Evolutionary conservation across 1,140 invertebrate genomes (phyloP).

Genomic region (Bombus waltoni): DNA sequence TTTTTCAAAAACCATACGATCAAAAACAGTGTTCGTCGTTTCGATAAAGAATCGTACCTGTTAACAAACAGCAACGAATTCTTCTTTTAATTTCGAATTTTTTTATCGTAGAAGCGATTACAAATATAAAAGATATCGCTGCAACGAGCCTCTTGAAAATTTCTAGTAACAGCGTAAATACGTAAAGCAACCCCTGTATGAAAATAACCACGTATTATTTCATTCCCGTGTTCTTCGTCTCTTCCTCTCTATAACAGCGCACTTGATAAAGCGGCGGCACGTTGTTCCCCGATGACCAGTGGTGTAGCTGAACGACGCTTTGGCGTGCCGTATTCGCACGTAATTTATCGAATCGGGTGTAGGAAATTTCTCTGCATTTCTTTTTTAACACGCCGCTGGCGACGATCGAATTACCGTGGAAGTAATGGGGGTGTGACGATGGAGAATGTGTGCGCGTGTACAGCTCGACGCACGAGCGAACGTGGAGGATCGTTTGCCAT

Average conservation of each 20-base stretch:
- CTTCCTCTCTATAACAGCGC: background rate
- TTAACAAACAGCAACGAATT: no score
- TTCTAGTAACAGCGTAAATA: no score
- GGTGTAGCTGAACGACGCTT: background rate
- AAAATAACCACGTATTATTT: background rate
- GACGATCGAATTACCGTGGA: slow-evolving; percentile 69
- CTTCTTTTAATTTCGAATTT: no score
- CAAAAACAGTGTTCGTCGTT: no score
- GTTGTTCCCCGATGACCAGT: background rate
- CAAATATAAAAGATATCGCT: background rate
- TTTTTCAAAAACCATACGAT: no score
- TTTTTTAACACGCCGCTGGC: slow-evolving; percentile 55
- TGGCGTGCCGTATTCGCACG: slow-evolving; percentile 24
- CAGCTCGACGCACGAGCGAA: slow-evolving; percentile 42
- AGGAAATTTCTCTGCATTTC: slow-evolving; percentile 33
- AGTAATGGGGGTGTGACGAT: slow-evolving; percentile 21
- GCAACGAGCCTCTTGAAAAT: no score
- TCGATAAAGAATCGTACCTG: no score
- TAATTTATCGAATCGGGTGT: slow-evolving; percentile 37
- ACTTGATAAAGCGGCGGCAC: slow-evolving; percentile 6
- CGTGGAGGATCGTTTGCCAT: slow-evolving; percentile 53
- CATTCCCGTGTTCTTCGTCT: background rate
- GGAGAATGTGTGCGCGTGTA: background rate
- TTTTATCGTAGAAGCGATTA: background rate
- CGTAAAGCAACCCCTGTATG: no score